Evolutionary conservation across 1,140 invertebrate genomes (phyloP).

Genomic region (Myzus persicae): DNA sequence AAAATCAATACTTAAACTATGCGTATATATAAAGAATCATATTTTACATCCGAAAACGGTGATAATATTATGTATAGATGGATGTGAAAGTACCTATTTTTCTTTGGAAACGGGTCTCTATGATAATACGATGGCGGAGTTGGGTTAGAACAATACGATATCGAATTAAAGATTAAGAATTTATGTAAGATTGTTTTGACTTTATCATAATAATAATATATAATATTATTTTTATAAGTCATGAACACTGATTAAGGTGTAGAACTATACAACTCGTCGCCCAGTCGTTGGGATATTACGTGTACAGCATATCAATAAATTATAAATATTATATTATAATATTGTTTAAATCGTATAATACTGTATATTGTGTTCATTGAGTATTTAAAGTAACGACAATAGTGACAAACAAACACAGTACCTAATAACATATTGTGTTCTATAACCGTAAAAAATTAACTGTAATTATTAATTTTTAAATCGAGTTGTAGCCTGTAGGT

Average conservation of each 20-base stretch:
- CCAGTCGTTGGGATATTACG: too few relatives aligned
- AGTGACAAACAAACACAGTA: not conserved
- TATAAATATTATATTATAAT: not conserved
- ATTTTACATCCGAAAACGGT: not conserved
- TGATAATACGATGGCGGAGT: not conserved
- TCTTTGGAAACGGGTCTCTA: not conserved
- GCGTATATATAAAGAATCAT: not conserved
- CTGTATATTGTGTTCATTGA: not conserved
- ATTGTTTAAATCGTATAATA: not conserved
- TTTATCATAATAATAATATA: not conserved
- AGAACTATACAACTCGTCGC: not conserved
- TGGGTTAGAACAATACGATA: not conserved
- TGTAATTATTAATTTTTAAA: not conserved
- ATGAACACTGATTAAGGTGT: not conserved
- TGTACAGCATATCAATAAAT: not conserved
- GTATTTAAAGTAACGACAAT: not conserved
- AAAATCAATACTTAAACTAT: constrained; percentile 6
- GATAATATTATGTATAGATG: not conserved
- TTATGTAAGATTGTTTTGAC: not conserved
- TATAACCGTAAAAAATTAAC: not conserved
- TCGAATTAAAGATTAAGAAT: not conserved
- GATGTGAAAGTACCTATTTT: not conserved
- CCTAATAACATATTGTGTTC: not conserved
- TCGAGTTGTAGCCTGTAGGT: not conserved
- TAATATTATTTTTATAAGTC: not conserved